Conservation (phyloP, 1,140 invertebrate genomes). For the Arion vulgaris region DNA sequence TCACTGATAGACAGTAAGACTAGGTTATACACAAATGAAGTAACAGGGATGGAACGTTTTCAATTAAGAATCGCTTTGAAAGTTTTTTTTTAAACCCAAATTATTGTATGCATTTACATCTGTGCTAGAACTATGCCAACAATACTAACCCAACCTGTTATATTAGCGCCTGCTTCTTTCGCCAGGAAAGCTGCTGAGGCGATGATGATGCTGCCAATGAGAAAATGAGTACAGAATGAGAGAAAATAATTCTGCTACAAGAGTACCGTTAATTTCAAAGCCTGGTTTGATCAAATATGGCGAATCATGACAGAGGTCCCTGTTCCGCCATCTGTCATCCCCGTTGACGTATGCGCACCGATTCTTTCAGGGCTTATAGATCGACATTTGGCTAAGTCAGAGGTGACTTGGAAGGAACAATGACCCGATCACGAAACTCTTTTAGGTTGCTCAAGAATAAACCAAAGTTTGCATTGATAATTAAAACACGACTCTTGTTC, state of each 20-base stretch:
- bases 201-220: no score
- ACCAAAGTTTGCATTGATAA: not conserved
- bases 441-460: not conserved
- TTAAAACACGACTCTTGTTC: not conserved
- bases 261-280: not conserved
- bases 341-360: not conserved
- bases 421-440: not conserved
- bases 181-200: no score
- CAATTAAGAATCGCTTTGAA: no score
- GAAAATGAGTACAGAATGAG: no score
- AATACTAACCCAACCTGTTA: no score
- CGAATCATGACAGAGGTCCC: not conserved
- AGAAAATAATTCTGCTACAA: not conserved
- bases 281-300: not conserved
- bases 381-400: constrained; percentile 10
- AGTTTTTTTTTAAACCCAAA: no score
- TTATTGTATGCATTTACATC: no score
- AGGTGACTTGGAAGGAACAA: not conserved
- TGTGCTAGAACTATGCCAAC: no score
- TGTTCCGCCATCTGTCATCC: not conserved
- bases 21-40: no score
- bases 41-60: no score
- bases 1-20: no score
- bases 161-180: no score
- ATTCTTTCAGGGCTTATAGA: not conserved